Conservation (phyloP, 2,888 invertebrate species). For the Drosophila mimetica region DNA sequence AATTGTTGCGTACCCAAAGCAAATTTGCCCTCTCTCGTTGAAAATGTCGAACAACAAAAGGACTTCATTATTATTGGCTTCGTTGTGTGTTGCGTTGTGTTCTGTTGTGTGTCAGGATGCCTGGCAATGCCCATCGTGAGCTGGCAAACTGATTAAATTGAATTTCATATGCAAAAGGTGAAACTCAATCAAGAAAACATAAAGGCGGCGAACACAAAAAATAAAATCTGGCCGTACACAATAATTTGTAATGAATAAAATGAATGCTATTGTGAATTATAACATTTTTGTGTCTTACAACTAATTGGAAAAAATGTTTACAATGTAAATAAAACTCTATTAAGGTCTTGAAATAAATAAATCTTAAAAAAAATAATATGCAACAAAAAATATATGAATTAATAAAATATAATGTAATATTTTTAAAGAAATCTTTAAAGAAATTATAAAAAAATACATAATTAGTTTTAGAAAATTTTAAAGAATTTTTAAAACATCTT, state of each 20-base stretch:
- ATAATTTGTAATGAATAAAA: not conserved
- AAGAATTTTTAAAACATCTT: too few species aligned
- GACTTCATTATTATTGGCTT: constrained; percentile 78
- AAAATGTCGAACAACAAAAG: constrained; percentile 72
- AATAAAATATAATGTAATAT: too few species aligned
- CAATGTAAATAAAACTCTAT: too few species aligned
- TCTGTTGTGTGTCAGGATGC: constrained; percentile 19
- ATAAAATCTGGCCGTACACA: not conserved
- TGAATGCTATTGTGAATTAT: too few species aligned
- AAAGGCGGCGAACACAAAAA: constrained; percentile 57
- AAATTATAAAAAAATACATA: too few species aligned
- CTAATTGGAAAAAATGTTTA: too few species aligned
- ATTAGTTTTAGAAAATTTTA: too few species aligned
- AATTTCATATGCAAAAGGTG: constrained; percentile 78
- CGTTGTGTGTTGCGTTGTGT: constrained; percentile 40
- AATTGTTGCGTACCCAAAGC: constrained; percentile 61
- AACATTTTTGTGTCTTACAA: too few species aligned
- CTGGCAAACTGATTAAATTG: constrained; percentile 76
- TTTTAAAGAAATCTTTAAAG: too few species aligned
- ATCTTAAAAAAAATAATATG: too few species aligned
- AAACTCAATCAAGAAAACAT: constrained; percentile 77
- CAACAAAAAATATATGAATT: too few species aligned
- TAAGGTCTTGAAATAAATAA: too few species aligned
- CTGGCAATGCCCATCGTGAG: constrained; percentile 38
- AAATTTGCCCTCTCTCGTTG: constrained; percentile 55